Evolutionary conservation across 2,113 vertebrate genomes (phyloP).

Genomic region (Vicugna pacos): DNA sequence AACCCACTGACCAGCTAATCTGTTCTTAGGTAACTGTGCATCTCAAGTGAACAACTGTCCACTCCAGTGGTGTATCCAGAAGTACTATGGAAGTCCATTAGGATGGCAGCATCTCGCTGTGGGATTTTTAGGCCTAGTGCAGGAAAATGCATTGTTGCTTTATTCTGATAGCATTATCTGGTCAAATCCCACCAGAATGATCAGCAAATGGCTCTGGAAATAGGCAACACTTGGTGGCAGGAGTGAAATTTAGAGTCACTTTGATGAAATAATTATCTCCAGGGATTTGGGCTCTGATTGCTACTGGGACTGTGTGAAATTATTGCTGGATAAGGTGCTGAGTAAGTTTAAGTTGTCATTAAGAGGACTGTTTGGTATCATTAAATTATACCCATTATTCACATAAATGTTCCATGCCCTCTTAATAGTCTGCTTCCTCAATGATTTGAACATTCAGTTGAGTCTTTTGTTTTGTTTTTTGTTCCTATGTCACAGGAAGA

Average conservation of each 20-base stretch:
- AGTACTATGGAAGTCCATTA: slow-evolving; percentile 6
- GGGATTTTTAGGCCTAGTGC: background rate
- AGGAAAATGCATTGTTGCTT: slow-evolving; percentile 49
- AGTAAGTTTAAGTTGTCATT: slow-evolving; percentile 66
- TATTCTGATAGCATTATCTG: slow-evolving; percentile 23
- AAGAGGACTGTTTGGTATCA: slow-evolving; percentile 51
- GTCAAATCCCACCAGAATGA: slow-evolving; percentile 51
- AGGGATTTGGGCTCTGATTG: slow-evolving; percentile 49
- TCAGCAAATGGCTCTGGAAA: slow-evolving; percentile 66
- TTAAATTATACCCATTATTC: slow-evolving; percentile 45
- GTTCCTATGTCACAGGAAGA: background rate
- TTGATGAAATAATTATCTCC: slow-evolving; percentile 70
- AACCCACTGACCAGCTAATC: background rate
- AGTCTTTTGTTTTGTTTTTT: background rate
- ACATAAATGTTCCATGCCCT: slow-evolving; percentile 33
- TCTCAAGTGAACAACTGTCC: background rate
- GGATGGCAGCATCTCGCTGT: background rate
- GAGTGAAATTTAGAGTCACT: slow-evolving; percentile 45
- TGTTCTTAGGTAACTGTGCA: background rate
- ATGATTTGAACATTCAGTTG: slow-evolving; percentile 26
- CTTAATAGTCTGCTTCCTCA: slow-evolving; percentile 24
- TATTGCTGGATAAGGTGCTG: slow-evolving; percentile 28
- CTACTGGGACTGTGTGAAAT: slow-evolving; percentile 54
- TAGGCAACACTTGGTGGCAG: slow-evolving; percentile 66
- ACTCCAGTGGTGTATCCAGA: background rate